Evolutionary conservation across 2,888 invertebrate genomes (phyloP).

Genomic region (Melieria omissa): DNA sequence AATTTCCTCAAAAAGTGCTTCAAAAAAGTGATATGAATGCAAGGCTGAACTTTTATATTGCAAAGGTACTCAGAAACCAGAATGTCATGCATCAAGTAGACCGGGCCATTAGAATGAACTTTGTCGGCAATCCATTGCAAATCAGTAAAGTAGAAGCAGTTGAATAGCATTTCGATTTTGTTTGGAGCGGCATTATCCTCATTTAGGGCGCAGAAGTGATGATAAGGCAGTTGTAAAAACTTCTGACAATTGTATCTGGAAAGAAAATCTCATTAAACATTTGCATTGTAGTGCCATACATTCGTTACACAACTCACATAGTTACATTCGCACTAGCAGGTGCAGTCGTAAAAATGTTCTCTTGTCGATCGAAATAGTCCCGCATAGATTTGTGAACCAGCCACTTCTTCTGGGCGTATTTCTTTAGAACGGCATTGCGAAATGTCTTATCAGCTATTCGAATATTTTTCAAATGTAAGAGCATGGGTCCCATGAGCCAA

Average conservation of each 20-base stretch:
- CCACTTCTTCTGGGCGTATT: constrained; percentile 60
- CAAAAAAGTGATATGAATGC: constrained; percentile 62
- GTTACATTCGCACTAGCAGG: constrained; percentile 30
- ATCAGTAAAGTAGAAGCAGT: constrained; percentile 78
- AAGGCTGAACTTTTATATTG: constrained; percentile 59
- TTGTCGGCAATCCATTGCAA: constrained; percentile 84
- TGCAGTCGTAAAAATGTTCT: constrained; percentile 51
- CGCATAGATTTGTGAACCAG: constrained; percentile 60
- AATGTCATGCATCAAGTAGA: constrained; percentile 82
- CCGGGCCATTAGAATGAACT: constrained; percentile 80
- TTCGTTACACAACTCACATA: constrained; percentile 3
- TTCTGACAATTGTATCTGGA: constrained; percentile 81
- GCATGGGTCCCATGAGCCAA: constrained; percentile 67
- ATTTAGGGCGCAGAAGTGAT: constrained; percentile 70
- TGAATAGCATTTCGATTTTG: constrained; percentile 71
- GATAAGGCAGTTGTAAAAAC: constrained; percentile 85
- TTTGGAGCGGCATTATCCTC: constrained; percentile 55
- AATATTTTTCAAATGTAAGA: constrained; percentile 62
- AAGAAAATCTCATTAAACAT: background rate
- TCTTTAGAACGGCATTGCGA: constrained; percentile 57
- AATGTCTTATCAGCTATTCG: constrained; percentile 64
- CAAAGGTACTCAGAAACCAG: constrained; percentile 67
- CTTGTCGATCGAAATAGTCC: constrained; percentile 60
- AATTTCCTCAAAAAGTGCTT: constrained; percentile 78
- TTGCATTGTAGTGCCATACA: background rate